A percentile compares a stretch with the other conserved stretches of the same genome.
These are phyloP conservation scores for Antheraea mylitta DNA, from an alignment of 1,140 invertebrate genomes.

Conservation along the genomic window DNA sequence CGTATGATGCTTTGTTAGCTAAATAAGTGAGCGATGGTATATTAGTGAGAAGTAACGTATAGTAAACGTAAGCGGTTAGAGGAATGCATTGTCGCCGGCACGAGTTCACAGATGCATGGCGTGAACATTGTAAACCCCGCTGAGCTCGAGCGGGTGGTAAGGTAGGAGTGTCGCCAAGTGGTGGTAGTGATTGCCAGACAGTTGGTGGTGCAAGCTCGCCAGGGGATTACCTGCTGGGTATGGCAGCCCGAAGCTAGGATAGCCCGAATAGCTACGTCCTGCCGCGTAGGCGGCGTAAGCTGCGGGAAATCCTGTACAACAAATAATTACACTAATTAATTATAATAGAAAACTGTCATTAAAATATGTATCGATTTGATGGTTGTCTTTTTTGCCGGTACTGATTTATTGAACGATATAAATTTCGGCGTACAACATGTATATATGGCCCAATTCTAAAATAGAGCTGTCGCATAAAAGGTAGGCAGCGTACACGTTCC, in stretches of 20 bases:
- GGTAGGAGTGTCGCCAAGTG: constrained; percentile 81
- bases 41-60: constrained; percentile 49
- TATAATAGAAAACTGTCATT: not conserved
- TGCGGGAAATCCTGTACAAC: constrained; percentile 92
- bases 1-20: constrained; percentile 41
- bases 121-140: constrained; percentile 84
- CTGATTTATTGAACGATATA: constrained; percentile 35
- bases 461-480: constrained; percentile 63
- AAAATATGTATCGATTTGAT: too few species aligned
- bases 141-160: constrained; percentile 82
- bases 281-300: constrained; percentile 96
- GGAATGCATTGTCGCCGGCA: constrained; percentile 73
- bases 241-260: constrained; percentile 97
- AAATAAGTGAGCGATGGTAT: not conserved
- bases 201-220: constrained; percentile 83
- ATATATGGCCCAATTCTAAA: constrained; percentile 57
- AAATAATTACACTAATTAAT: constrained; percentile 63
- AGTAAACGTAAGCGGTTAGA: constrained; percentile 62
- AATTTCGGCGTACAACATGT: constrained; percentile 49
- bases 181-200: constrained; percentile 83
- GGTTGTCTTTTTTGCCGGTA: constrained; percentile 14
- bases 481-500: constrained; percentile 44
- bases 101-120: constrained; percentile 91
- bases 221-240: constrained; percentile 96
- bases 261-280: constrained; percentile 95